phyloP scores from a whole-genome alignment of 2,888 invertebrate species.

The Strigamia maritima region DNA sequence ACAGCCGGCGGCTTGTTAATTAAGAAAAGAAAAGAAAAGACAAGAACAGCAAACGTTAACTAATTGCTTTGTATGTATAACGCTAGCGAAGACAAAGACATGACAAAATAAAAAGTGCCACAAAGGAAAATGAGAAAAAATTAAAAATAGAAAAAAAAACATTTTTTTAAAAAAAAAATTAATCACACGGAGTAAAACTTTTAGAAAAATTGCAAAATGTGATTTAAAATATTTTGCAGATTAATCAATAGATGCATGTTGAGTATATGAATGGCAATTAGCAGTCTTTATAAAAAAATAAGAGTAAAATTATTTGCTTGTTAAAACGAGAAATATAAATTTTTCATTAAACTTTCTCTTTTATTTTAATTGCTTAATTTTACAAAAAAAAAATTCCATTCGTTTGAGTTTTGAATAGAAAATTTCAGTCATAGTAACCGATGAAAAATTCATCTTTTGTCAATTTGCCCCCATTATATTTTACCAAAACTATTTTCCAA shows the following conservation, averaged over 20 bases:
- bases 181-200: not conserved
- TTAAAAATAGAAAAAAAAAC: not conserved
- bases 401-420: not conserved
- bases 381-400: no score
- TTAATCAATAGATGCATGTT: not conserved
- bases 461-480: no score
- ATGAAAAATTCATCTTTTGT: no score
- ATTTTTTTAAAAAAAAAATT: not conserved
- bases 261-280: no score
- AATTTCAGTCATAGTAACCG: not conserved
- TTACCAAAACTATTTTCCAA: no score
- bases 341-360: not conserved
- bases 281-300: no score
- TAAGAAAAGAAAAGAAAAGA: slow-evolving; percentile 9
- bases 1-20: slow-evolving; percentile 30
- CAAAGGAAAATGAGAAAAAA: not conserved
- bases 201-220: not conserved
- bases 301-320: no score
- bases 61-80: slow-evolving; percentile 22
- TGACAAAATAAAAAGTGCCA: not conserved
- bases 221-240: not conserved
- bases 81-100: not conserved
- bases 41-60: slow-evolving; percentile 12
- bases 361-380: not conserved
- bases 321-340: not conserved